phyloP scores from a whole-genome alignment of 2,888 invertebrate species.

The Pristionchus maxplancki region DNA sequence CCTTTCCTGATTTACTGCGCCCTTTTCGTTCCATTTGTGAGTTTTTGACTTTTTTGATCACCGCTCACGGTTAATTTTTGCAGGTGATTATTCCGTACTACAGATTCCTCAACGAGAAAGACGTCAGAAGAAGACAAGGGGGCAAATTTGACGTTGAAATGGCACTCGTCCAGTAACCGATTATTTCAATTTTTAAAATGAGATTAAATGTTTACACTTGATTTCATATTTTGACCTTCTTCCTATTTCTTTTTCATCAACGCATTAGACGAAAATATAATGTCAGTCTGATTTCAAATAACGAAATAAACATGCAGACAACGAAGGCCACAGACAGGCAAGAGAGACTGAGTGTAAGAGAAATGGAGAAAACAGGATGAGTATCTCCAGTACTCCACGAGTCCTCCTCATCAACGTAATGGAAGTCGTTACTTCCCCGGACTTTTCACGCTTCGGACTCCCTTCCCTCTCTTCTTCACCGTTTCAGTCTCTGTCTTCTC shows the following conservation, averaged over 20 bases:
- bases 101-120: not conserved
- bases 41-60: not conserved
- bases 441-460: not conserved
- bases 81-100: not conserved
- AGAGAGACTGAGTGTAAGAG: too few species aligned
- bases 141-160: not conserved
- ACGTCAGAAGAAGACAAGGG: not conserved
- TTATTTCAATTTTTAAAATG: not conserved
- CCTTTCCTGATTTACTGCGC: not conserved
- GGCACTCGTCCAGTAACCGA: not conserved
- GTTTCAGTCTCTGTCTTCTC: not conserved
- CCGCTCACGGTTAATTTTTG: not conserved
- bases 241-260: too few species aligned
- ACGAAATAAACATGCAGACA: too few species aligned
- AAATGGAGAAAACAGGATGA: too few species aligned
- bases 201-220: too few species aligned
- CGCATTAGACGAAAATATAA: too few species aligned
- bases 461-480: not conserved
- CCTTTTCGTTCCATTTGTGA: not conserved
- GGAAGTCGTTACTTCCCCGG: not conserved
- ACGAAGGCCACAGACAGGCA: too few species aligned
- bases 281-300: too few species aligned
- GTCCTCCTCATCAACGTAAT: not conserved
- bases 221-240: too few species aligned
- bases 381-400: not conserved